Base-by-base conservation (phyloP, 2,113 vertebrate genomes). In the Pycnonotus jocosus region DNA sequence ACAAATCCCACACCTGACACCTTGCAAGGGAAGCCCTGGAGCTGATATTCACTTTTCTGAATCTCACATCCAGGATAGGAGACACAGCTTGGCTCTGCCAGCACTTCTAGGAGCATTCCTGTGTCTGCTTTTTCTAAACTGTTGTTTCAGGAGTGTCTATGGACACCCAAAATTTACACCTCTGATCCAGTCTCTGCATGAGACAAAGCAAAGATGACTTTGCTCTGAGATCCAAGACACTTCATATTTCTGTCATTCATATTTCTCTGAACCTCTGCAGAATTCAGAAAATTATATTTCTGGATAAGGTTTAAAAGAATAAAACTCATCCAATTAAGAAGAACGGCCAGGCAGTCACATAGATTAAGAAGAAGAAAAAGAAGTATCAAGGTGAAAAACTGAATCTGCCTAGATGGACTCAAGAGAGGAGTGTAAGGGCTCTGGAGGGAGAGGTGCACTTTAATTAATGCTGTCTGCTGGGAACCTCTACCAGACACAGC, bases 271-370 rank as follows among this genome's bases (percentile, higher is more conserved):
- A 58, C 68, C 68, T 88, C 86, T 58, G 45, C 56, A 94, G 88
- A 86, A 62, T 8, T 88, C 38, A 62, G 62, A 88, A 88, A 92
- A 50, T 8, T 47, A 3, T 73, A 24, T 42, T 86, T 90, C 50
- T 66, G 68, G 42, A 7, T 65, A 72, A 80, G 82, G 60, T 60
- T 38, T 80, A 30, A 86, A 73, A 86, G 50, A 83, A 33, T 28
- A 24, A 37, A 81, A 48, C 31, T 66, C 10, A 27, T 53, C 20
- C 68, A 72, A 87, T 90, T 85, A 91, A 84, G 78, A 56, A 82
- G 62, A 37, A n/a, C 0, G 0, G 40, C 40, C 37, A 48, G 58
- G 14, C 50, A 73, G 61, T 19, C 65, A n/a, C 16, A 2, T 4
- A 53, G 45, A 64, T 76, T 62, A 84, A n/a, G 22, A 56, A 50